Conservation (phyloP, 2,113 vertebrate species). For the Lepus timidus region DNA sequence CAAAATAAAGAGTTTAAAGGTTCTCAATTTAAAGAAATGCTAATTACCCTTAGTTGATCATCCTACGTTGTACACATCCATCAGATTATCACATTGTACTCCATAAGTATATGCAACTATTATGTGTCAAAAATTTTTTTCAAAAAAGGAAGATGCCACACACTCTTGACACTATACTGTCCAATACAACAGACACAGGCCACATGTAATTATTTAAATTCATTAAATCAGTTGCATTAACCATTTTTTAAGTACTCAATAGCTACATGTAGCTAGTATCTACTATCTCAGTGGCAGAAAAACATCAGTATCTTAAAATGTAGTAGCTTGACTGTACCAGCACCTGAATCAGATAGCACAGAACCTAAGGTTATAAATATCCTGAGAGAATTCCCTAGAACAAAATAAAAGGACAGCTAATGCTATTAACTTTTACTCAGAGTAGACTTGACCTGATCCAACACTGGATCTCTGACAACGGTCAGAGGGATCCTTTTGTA, state of each 20-base stretch:
- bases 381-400: neutral
- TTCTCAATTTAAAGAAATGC: neutral
- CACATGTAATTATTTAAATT: neutral
- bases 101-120: neutral
- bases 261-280: neutral
- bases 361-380: neutral
- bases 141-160: neutral
- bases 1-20: neutral
- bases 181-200: neutral
- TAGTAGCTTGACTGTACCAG: neutral
- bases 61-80: neutral
- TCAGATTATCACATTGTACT: neutral
- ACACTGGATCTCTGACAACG: neutral
- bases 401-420: neutral
- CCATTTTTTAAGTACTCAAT: neutral
- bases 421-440: neutral
- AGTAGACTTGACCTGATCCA: neutral
- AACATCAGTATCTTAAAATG: neutral
- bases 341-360: neutral
- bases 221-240: neutral
- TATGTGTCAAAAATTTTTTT: neutral
- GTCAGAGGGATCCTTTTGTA: neutral
- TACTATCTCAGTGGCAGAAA: neutral
- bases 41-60: neutral
- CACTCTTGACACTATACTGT: neutral